These are phyloP conservation scores for Cosmorhoe ocellata DNA, from an alignment of 2,888 invertebrate genomes.

Conservation along the genomic window DNA sequence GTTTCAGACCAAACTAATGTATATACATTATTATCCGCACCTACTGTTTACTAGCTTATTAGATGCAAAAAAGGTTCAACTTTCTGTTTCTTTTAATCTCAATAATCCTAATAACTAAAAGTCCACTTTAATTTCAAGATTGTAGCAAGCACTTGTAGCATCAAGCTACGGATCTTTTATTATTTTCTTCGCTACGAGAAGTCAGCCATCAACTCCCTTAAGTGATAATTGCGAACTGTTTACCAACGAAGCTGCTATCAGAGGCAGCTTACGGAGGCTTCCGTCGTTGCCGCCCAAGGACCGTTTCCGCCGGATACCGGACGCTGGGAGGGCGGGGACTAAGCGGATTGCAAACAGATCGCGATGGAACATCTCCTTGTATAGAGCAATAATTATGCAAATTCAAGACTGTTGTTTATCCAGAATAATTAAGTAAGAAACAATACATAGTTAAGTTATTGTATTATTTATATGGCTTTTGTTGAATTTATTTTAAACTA, in stretches of 20 bases:
- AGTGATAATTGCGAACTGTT: constrained; percentile 50
- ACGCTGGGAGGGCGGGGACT: constrained; percentile 39
- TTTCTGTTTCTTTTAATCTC: too few species aligned
- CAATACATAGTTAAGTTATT: not conserved
- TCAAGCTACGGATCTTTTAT: not conserved
- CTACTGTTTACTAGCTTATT: too few species aligned
- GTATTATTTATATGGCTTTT: too few species aligned
- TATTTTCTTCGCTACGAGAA: constrained; percentile 12
- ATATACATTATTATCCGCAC: too few species aligned
- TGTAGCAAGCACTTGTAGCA: not conserved
- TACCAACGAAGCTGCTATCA: constrained; percentile 45
- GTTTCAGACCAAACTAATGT: too few species aligned
- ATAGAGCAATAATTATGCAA: constrained; percentile 39
- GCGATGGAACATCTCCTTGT: constrained; percentile 39
- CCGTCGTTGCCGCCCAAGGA: constrained; percentile 53
- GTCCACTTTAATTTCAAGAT: not conserved
- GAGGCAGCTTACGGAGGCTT: constrained; percentile 56
- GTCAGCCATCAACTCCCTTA: constrained; percentile 26
- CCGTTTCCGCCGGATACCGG: constrained; percentile 61
- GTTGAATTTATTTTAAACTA: too few species aligned
- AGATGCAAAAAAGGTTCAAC: too few species aligned
- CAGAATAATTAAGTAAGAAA: not conserved
- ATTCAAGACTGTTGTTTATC: constrained; percentile 18
- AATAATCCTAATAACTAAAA: too few species aligned
- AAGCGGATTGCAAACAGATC: constrained; percentile 53